These are phyloP conservation scores for Neotoma lepida DNA, from an alignment of 2,113 vertebrate genomes.

Conservation along the genomic window DNA sequence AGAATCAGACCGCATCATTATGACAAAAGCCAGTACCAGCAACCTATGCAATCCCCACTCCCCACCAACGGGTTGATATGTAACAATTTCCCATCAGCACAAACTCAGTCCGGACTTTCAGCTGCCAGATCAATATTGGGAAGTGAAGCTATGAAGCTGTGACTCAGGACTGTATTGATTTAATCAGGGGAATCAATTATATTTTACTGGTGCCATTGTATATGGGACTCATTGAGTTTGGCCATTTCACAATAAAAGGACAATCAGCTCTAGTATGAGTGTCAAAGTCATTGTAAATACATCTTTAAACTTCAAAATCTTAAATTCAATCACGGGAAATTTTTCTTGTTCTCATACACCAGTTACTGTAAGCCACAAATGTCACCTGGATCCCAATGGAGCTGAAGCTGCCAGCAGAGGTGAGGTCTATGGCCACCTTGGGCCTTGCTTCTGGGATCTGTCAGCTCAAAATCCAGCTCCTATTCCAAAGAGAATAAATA, in stretches of 20 bases:
- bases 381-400: background rate
- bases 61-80: background rate
- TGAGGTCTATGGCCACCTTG: background rate
- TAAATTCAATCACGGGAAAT: background rate
- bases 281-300: background rate
- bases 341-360: background rate
- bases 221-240: background rate
- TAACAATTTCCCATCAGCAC: background rate
- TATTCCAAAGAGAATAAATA: background rate
- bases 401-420: background rate
- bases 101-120: background rate
- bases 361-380: background rate
- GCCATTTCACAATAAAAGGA: background rate
- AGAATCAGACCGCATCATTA: background rate
- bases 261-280: background rate
- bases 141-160: too few relatives aligned
- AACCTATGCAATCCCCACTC: background rate
- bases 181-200: background rate
- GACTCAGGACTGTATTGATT: background rate
- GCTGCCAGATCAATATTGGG: background rate
- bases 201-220: background rate
- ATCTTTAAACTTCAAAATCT: background rate
- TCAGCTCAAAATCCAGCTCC: background rate
- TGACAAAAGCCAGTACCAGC: too few relatives aligned
- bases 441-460: background rate